These are phyloP conservation scores for Thyatira batis DNA, from an alignment of 2,888 invertebrate species.

Conservation along the genomic window DNA sequence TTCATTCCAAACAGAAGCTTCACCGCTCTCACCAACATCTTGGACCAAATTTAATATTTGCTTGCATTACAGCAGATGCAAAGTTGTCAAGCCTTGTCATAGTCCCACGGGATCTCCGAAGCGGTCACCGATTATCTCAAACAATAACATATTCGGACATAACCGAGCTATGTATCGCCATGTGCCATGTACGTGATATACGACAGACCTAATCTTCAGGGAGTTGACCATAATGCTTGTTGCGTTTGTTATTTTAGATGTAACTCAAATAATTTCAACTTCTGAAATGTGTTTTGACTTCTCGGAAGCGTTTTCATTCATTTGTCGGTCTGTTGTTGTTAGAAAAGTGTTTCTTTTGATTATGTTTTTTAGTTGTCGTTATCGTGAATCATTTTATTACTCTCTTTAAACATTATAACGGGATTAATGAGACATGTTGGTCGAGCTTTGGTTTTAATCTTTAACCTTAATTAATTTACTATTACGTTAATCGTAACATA, in stretches of 20 bases:
- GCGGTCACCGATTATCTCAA: slow-evolving; percentile 51
- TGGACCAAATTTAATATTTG: slow-evolving; percentile 38
- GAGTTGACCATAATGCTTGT: slow-evolving; percentile 23
- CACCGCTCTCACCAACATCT: slow-evolving; percentile 18
- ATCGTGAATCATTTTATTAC: too few species aligned
- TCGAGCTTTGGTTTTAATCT: too few species aligned
- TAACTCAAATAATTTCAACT: slow-evolving; percentile 44
- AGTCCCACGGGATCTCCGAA: slow-evolving; percentile 47
- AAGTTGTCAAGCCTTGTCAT: slow-evolving; percentile 42
- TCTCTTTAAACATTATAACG: too few species aligned
- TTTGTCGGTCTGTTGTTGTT: not conserved
- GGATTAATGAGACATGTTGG: too few species aligned
- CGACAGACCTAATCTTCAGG: slow-evolving; percentile 15
- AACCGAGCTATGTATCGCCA: slow-evolving; percentile 16
- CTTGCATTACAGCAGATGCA: slow-evolving; percentile 71
- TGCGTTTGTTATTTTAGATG: slow-evolving; percentile 62
- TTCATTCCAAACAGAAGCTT: not conserved
- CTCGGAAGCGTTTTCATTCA: slow-evolving; percentile 20
- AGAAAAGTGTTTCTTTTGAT: slow-evolving; percentile 7
- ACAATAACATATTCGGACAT: slow-evolving; percentile 38
- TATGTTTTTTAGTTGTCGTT: too few species aligned
- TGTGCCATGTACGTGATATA: slow-evolving; percentile 38
- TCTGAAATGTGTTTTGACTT: slow-evolving; percentile 34
- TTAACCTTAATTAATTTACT: too few species aligned
- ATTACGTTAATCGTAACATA: too few species aligned